phyloP scores from a whole-genome alignment of 2,797 vertebrate species.

The Argyrosomus regius region DNA sequence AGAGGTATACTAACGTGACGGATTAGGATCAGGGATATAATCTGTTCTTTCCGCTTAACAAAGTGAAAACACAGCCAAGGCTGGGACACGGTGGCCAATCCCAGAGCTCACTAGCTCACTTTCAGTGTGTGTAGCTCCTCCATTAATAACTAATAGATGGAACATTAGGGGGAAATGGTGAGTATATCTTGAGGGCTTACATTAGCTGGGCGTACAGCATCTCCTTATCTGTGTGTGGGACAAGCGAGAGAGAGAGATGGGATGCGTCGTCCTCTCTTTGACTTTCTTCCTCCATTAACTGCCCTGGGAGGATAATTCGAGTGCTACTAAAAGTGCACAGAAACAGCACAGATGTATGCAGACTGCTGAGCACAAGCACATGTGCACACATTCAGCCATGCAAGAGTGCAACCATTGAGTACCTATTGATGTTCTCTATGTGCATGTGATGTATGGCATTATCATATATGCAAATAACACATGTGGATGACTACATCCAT shows the following conservation, averaged over 20 bases:
- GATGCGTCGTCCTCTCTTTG: constrained; percentile 68
- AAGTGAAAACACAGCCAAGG: constrained; percentile 54
- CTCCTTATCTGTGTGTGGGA: constrained; percentile 74
- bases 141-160: constrained; percentile 83
- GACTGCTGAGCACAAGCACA: constrained; percentile 31
- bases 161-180: constrained; percentile 77
- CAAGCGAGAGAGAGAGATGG: constrained; percentile 42
- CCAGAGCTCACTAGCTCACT: constrained; percentile 72
- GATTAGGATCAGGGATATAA: constrained; percentile 57
- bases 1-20: constrained; percentile 42
- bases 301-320: constrained; percentile 63
- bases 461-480: neutral
- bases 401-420: neutral
- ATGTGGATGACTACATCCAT: neutral
- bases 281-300: constrained; percentile 73
- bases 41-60: constrained; percentile 56
- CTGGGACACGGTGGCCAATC: constrained; percentile 53
- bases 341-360: constrained; percentile 52
- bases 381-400: constrained; percentile 30
- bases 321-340: constrained; percentile 60
- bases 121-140: constrained; percentile 69
- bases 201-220: constrained; percentile 73
- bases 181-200: constrained; percentile 79
- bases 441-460: neutral
- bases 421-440: neutral